These are phyloP conservation scores for Tokudaia muenninki DNA, from an alignment of 2,797 vertebrate species.

Conservation along the genomic window DNA sequence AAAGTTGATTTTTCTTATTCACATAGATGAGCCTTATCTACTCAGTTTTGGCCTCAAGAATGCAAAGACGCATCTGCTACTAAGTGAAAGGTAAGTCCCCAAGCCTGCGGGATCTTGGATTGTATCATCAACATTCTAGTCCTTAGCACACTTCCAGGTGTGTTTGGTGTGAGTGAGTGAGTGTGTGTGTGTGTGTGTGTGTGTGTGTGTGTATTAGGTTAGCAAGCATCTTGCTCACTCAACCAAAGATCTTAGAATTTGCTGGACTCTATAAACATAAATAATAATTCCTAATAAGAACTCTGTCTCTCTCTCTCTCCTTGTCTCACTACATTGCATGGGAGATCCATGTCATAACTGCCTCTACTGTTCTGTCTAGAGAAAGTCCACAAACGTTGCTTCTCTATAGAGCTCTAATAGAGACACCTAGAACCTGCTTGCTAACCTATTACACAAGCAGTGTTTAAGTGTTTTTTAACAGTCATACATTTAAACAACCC, in stretches of 20 bases:
- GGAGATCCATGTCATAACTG: too few species aligned
- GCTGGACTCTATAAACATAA: background rate
- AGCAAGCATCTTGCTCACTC: background rate
- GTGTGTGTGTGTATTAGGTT: background rate
- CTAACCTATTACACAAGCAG: background rate
- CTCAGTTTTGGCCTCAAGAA: background rate
- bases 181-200: background rate
- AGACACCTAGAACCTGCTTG: background rate
- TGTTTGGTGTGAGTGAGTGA: too few species aligned
- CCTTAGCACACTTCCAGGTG: background rate
- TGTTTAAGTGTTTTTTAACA: background rate
- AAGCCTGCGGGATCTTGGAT: background rate
- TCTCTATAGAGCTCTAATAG: background rate
- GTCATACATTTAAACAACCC: background rate
- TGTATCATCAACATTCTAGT: background rate
- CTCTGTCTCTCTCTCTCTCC: background rate
- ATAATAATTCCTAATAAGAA: background rate
- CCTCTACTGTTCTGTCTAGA: rapidly evolving
- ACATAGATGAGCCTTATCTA: background rate
- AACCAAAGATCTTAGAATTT: background rate
- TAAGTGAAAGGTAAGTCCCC: background rate
- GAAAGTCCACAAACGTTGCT: background rate
- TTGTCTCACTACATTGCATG: too few species aligned
- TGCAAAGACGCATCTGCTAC: too few species aligned
- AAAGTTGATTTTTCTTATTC: background rate